Percentiles rank a stretch among this genome's conserved stretches.
Evolutionary conservation across 2,113 vertebrate species (phyloP).

Genomic region (Thymallus thymallus): DNA sequence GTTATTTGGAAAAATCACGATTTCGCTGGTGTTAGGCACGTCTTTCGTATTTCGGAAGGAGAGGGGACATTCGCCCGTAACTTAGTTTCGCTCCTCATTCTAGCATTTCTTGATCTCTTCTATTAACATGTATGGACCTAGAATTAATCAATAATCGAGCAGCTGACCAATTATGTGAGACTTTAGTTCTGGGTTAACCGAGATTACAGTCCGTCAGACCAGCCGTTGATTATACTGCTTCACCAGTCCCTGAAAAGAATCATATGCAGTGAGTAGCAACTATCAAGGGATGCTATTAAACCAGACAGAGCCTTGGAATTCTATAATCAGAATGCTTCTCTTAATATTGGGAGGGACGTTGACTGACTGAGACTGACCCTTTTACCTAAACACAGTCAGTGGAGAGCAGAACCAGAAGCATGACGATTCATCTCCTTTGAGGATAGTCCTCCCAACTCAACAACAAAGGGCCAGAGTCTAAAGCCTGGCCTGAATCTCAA

Average conservation of each 20-base stretch:
- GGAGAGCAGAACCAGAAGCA: neutral
- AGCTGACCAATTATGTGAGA: no score
- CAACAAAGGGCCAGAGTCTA: slow-evolving; percentile 1
- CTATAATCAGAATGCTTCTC: slow-evolving; percentile 15
- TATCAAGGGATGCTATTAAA: neutral
- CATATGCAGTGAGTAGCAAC: neutral
- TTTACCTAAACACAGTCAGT: slow-evolving; percentile 19
- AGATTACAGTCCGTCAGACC: neutral
- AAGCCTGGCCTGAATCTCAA: slow-evolving; percentile 40
- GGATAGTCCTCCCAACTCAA: slow-evolving; percentile 34
- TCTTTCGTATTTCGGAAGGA: neutral
- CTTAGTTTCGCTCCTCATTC: no score
- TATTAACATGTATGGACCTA: no score
- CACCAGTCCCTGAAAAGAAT: slow-evolving; percentile 3
- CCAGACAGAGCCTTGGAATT: slow-evolving; percentile 9
- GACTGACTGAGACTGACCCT: slow-evolving; percentile 31
- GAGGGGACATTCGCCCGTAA: neutral
- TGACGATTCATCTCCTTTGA: slow-evolving; percentile 50
- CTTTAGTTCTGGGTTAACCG: no score
- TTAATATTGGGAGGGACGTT: slow-evolving; percentile 16
- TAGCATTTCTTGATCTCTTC: no score
- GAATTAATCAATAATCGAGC: no score
- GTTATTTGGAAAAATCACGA: no score
- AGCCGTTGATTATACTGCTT: slow-evolving; percentile 27
- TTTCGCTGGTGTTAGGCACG: no score